phyloP scores from a whole-genome alignment of 2,797 vertebrate genomes.

The Gorsachius magnificus region DNA sequence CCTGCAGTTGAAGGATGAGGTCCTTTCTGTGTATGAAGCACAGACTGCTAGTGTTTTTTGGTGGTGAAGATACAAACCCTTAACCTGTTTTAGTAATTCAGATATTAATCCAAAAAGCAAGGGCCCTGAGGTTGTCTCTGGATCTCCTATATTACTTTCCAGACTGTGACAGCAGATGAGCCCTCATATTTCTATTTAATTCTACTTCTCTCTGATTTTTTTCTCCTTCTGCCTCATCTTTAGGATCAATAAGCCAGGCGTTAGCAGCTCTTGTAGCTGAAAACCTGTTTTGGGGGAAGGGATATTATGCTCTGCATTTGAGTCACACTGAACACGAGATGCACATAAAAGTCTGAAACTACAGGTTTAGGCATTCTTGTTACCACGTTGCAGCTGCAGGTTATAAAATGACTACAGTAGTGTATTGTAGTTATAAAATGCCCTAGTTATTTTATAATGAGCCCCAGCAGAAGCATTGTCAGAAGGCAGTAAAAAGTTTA shows the following conservation, averaged over 20 bases:
- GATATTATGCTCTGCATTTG: neutral
- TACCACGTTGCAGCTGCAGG: constrained; percentile 30
- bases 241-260: neutral
- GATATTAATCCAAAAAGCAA: neutral
- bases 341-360: neutral
- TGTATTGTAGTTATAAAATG: constrained; percentile 67
- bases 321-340: neutral
- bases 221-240: neutral
- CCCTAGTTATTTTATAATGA: constrained; percentile 57
- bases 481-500: constrained; percentile 52
- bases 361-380: constrained; percentile 13
- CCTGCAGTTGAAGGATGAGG: neutral
- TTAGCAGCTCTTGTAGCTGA: neutral
- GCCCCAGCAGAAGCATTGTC: constrained; percentile 45
- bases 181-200: constrained; percentile 12
- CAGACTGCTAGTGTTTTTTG: neutral
- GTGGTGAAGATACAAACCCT: neutral
- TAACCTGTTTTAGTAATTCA: neutral
- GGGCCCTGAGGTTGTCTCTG: neutral
- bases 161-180: neutral
- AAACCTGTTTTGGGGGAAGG: neutral
- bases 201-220: neutral
- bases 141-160: neutral
- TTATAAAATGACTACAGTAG: constrained; percentile 53
- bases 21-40: neutral